phyloP scores from a whole-genome alignment of 2,797 vertebrate genomes.

The Lithobates sylvaticus region DNA sequence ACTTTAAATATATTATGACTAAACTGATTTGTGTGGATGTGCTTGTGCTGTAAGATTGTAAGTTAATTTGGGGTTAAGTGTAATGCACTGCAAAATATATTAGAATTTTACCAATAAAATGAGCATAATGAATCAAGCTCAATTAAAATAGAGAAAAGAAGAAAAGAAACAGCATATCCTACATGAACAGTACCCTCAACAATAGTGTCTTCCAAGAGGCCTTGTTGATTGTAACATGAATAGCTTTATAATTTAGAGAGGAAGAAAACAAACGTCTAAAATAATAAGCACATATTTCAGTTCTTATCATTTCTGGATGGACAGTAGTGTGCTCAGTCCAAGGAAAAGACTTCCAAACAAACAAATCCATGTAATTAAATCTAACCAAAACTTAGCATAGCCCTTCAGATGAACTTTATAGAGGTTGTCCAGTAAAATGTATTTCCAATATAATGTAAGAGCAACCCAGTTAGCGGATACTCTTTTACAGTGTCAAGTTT shows the following conservation, averaged over 20 bases:
- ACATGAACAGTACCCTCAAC: background rate
- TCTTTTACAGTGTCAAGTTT: background rate
- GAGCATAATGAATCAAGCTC: background rate
- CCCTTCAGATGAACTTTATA: slow-evolving; percentile 23
- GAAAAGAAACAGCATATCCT: background rate
- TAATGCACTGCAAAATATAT: background rate
- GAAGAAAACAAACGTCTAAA: slow-evolving; percentile 32
- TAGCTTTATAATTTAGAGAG: slow-evolving; percentile 44
- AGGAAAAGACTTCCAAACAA: slow-evolving; percentile 46
- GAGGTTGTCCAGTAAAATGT: background rate
- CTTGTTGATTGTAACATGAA: slow-evolving; percentile 23
- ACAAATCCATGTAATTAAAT: slow-evolving; percentile 35
- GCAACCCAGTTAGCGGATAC: background rate
- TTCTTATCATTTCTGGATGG: slow-evolving; percentile 41
- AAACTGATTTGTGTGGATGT: too few species aligned
- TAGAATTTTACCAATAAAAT: background rate
- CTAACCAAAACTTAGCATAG: slow-evolving; percentile 7
- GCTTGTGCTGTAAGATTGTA: background rate
- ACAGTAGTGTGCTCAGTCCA: background rate
- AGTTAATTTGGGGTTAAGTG: background rate
- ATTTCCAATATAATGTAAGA: background rate
- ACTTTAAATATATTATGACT: too few species aligned
- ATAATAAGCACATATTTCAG: slow-evolving; percentile 45
- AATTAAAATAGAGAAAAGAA: background rate
- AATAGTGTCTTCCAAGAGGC: background rate